Percentiles rank a stretch among this genome's conserved stretches.
phyloP scores from a whole-genome alignment of 2,113 vertebrate genomes.

The Empidonax alnorum region DNA sequence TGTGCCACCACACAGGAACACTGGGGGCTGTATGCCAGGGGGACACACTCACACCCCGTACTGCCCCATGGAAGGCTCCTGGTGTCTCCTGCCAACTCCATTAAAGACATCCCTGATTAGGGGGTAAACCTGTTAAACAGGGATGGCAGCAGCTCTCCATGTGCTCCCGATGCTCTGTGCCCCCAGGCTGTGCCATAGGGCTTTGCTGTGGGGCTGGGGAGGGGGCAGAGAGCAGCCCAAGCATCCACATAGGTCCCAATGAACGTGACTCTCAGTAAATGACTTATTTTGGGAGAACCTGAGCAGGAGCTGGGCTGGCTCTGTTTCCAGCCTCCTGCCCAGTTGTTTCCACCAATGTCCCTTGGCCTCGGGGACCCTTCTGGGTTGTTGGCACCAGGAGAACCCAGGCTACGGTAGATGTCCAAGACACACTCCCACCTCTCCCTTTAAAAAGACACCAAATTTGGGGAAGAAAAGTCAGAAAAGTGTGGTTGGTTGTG shows the following conservation, averaged over 20 bases:
- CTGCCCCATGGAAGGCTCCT: background rate
- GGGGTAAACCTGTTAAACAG: background rate
- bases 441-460: background rate
- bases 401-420: fast-evolving
- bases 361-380: background rate
- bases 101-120: background rate
- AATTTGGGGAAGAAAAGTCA: background rate
- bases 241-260: background rate
- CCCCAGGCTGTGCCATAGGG: background rate
- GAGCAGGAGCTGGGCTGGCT: background rate
- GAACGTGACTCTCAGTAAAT: background rate
- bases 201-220: background rate
- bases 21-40: fast-evolving
- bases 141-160: fast-evolving
- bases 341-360: fast-evolving
- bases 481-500: background rate
- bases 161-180: background rate
- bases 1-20: background rate
- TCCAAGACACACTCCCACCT: fast-evolving
- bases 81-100: background rate
- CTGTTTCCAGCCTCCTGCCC: fast-evolving
- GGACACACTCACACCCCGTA: fast-evolving
- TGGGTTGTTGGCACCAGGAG: fast-evolving
- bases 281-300: background rate
- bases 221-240: background rate